Conservation (phyloP, 2,113 vertebrate genomes). For the Passer domesticus region DNA sequence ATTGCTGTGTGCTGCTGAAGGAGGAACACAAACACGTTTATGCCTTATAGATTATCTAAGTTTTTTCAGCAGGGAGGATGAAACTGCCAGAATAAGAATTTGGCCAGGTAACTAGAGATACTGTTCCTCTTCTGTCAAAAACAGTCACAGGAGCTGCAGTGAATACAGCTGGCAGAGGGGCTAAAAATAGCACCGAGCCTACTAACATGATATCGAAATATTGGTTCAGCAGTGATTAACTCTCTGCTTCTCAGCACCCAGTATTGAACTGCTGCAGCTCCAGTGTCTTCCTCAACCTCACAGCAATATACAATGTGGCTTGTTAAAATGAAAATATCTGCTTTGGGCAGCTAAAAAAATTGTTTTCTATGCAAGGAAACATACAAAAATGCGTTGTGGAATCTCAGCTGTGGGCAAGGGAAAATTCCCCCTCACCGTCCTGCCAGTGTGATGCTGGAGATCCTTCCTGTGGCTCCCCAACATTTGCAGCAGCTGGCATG, state of each 20-base stretch:
- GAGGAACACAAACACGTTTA: fast-evolving
- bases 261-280: background rate
- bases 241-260: background rate
- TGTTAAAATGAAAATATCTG: background rate
- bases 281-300: background rate
- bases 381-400: background rate
- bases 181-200: slow-evolving; percentile 25
- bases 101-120: background rate
- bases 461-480: background rate
- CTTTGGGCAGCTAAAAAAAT: background rate
- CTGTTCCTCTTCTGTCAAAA: background rate
- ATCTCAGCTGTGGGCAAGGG: background rate
- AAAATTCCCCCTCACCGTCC: background rate
- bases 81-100: background rate
- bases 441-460: background rate
- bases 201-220: background rate
- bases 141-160: background rate
- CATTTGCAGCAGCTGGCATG: fast-evolving
- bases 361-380: background rate
- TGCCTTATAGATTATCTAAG: fast-evolving
- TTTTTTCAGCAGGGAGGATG: background rate
- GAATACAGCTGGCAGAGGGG: background rate
- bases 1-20: background rate
- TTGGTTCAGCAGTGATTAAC: slow-evolving; percentile 21
- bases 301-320: background rate